A percentile compares a stretch with the other conserved stretches of the same genome.
phyloP scores from a whole-genome alignment of 2,113 vertebrate species.

The Myxocyprinus asiaticus region DNA sequence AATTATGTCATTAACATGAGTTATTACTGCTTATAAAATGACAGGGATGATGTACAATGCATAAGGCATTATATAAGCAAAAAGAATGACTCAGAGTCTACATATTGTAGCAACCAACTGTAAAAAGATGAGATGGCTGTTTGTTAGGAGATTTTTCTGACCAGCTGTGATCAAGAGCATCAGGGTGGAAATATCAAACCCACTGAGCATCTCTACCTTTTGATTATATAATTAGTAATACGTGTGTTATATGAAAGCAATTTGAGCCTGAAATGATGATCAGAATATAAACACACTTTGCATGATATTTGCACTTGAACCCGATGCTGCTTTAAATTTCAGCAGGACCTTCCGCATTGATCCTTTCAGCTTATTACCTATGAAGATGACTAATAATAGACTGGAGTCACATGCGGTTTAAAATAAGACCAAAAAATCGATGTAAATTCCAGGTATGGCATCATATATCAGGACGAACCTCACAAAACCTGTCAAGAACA shows the following conservation, averaged over 20 bases:
- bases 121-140: neutral
- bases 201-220: neutral
- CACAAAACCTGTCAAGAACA: no score
- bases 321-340: conserved; percentile 17
- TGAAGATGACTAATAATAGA: neutral
- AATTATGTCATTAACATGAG: conserved; percentile 3
- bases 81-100: neutral
- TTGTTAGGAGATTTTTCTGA: conserved; percentile 4
- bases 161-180: conserved; percentile 10
- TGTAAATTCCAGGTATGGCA: no score
- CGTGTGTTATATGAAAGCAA: neutral
- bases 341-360: no score
- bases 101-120: no score
- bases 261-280: neutral
- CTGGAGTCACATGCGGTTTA: no score
- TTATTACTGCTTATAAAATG: neutral
- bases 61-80: neutral
- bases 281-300: conserved; percentile 25
- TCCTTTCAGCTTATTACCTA: neutral
- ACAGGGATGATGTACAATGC: neutral
- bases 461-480: no score
- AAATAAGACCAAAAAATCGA: no score
- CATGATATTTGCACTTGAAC: conserved; percentile 38
- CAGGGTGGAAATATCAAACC: neutral
- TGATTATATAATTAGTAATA: neutral